Evolutionary conservation across 2,888 invertebrate genomes (phyloP), one percentile per base, ranked within the genome.

Genomic region (Heliconius aoede): DNA sequence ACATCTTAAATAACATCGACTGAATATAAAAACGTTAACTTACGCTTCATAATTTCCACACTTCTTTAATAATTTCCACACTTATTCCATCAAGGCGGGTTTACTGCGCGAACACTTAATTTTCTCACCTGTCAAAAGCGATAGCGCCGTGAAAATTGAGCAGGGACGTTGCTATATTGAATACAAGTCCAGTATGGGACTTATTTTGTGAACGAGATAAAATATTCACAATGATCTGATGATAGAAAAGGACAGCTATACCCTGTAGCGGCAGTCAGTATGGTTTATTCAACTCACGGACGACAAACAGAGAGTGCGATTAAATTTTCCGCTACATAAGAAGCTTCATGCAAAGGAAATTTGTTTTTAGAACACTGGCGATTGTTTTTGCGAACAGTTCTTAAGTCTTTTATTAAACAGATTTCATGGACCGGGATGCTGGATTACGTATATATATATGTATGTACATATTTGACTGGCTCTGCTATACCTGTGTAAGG

Each of bases 251-350:
- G 89, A 87, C 79, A 77, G 77, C 78, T 51, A 55, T 72, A 74
- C 77, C 78, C 79, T 81, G 78, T 78, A 78, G 80, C 80, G 78
- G 81, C 85, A 84, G 83, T 86, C 84, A 86, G 84, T 84, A 89
- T 90, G 89, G 88, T 90, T 89, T 90, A 91, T 91, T 91, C 91
- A 88, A 88, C 87, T 89, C 91, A 91, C 91, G 91, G 85, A 86
- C 83, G 85, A 85, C 86, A 89, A 88, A 91, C 90, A 89, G 87
- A 89, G 88, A 87, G 88, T 85, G 84, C 91, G 91, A 91, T 91
- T 91, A 90, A 91, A 91, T 91, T 91, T 91, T 90, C 90, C 91
- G 89, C 90, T 90, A 91, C 91, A 90, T 91, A 90, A 90, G 88
- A 87, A 88, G 84, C 84, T 86, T 85, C 87, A 87, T 85, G 87